Percentiles rank a stretch among this genome's conserved stretches.
Conservation (phyloP, 1,140 invertebrate genomes). For the Kradibia gibbosae region DNA sequence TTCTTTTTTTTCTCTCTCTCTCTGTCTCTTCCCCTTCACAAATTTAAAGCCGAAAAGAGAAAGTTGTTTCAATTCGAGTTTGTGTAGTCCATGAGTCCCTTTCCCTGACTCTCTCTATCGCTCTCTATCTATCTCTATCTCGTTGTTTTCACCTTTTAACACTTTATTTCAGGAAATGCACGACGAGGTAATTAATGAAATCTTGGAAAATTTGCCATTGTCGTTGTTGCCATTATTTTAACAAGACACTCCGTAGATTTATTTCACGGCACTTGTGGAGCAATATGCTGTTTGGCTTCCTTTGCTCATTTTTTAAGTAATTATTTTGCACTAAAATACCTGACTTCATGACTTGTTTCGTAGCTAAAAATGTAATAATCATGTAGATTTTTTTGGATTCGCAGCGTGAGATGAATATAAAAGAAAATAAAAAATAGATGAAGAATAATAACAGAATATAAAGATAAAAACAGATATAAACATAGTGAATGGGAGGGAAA, state of each 20-base stretch:
- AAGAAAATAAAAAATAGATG: too few species aligned
- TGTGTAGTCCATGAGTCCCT: slow-evolving; percentile 23
- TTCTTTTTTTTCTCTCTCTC: background rate
- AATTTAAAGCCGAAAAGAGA: slow-evolving; percentile 45
- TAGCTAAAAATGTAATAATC: too few species aligned
- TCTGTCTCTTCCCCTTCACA: too few species aligned
- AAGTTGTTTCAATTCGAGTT: slow-evolving; percentile 26
- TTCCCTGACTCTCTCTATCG: background rate
- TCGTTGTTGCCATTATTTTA: background rate
- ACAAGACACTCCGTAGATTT: background rate
- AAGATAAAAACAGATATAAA: too few species aligned
- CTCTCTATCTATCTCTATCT: background rate
- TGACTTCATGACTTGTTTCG: too few species aligned
- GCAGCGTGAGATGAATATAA: too few species aligned
- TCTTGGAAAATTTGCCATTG: slow-evolving; percentile 39
- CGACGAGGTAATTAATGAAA: slow-evolving; percentile 30
- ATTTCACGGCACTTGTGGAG: background rate
- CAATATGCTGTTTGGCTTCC: background rate
- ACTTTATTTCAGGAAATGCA: slow-evolving; percentile 17
- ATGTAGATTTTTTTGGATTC: too few species aligned
- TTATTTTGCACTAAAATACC: background rate
- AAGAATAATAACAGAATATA: too few species aligned
- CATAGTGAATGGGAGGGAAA: too few species aligned
- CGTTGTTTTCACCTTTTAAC: background rate
- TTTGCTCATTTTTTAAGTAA: background rate